Base-by-base conservation (phyloP, 2,888 invertebrate species). In the Crematogaster levior region DNA sequence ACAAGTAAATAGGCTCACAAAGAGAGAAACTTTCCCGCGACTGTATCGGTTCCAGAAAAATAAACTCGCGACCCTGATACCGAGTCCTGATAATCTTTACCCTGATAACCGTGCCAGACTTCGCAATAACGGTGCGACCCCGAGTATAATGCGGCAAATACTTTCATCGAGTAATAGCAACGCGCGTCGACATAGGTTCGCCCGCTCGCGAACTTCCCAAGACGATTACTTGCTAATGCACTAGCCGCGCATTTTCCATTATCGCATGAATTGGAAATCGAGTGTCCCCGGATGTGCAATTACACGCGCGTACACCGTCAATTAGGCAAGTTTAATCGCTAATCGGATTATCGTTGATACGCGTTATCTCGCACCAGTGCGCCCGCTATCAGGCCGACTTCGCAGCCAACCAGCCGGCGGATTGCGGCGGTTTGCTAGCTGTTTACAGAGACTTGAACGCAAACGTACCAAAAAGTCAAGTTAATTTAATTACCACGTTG, bases 251-350 rank as follows among this genome's bases (percentile, higher is more conserved):
- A 74, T 84, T 85, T 82, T 82, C 81, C 46, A 79, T 88, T 88
- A 88, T 82, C 85, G 84, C 48, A n/a, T n/a, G 34, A 81, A 81
- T 70, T 70, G 83, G 80, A 82, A 75, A 88, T 88, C 84, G 84
- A 75, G 66, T 56, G 85, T 80, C 80, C 74, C 77, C 81, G 53
- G 63, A 68, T 83, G 60, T 46, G 88, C 85, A 88, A 88, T 88
- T 89, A 89, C 77, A 83, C 81, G 68, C 81, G 83, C 85, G 77
- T 84, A 81, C 79, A 89, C 83, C 86, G 89, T 89, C 89, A 86
- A 89, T 89, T 89, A 89, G 89, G 85, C 88, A 88, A 86, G 89
- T 89, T 89, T 83, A 85, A 89, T 88, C 84, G 85, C 75, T 86
- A 89, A 89, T 89, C 85, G 89, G 86, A 89, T 89, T 88, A 89